phyloP scores from a whole-genome alignment of 1,140 invertebrate genomes.

The Macrobrachium nipponense region DNA sequence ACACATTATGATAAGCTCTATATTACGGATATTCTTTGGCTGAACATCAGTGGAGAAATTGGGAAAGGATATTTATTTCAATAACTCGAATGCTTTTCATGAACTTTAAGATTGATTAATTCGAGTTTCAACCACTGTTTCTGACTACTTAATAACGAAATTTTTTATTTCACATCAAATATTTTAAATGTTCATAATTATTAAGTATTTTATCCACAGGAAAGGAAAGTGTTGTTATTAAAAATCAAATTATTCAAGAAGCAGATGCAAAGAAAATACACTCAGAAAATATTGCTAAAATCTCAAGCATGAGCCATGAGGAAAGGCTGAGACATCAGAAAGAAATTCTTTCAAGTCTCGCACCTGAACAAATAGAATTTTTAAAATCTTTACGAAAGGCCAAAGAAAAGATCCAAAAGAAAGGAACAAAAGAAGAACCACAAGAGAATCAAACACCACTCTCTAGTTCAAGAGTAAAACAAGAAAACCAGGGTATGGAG shows the following conservation, averaged over 20 bases:
- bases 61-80: too few species aligned
- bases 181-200: not conserved
- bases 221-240: constrained; percentile 31
- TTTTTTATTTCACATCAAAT: too few species aligned
- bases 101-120: too few species aligned
- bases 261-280: constrained; percentile 39
- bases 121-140: too few species aligned
- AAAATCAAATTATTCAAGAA: not conserved
- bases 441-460: not conserved
- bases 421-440: not conserved
- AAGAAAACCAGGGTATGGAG: not conserved
- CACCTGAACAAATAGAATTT: constrained; percentile 39
- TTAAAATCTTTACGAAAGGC: constrained; percentile 17
- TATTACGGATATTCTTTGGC: too few species aligned
- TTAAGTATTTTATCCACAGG: constrained; percentile 13
- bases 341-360: constrained; percentile 31
- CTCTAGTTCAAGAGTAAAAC: not conserved
- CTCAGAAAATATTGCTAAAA: constrained; percentile 29
- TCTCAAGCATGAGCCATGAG: constrained; percentile 42
- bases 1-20: too few species aligned
- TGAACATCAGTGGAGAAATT: too few species aligned
- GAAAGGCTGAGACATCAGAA: constrained; percentile 36
- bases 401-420: not conserved
- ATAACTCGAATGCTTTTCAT: too few species aligned
- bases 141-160: too few species aligned